phyloP scores from a whole-genome alignment of 2,888 invertebrate species.

The Coleophora deauratella region DNA sequence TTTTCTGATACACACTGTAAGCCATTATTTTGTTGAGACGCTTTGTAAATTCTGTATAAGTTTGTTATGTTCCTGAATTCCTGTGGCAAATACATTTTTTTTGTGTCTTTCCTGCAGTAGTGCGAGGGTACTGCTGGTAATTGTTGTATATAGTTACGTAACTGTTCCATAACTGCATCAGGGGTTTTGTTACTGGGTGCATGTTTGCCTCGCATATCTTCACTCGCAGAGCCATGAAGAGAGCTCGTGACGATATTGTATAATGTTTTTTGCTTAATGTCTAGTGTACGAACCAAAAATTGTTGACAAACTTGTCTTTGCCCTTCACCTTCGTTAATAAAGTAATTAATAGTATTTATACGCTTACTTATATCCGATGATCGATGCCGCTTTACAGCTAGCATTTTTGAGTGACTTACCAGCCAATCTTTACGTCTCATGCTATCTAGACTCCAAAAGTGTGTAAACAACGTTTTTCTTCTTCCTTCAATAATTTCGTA shows the following conservation, averaged over 20 bases:
- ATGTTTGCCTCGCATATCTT: conserved; percentile 9
- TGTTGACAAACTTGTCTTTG: conserved; percentile 12
- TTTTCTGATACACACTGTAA: neutral
- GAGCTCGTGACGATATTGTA: conserved; percentile 8
- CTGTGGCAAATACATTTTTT: conserved; percentile 8
- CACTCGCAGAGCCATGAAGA: conserved; percentile 6
- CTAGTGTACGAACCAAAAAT: conserved; percentile 11
- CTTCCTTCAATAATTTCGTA: conserved; percentile 6
- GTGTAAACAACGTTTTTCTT: conserved; percentile 8
- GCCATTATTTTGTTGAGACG: neutral
- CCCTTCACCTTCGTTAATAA: conserved; percentile 14
- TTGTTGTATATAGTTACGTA: conserved; percentile 5
- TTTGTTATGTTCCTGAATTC: conserved; percentile 4
- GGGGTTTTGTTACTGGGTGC: conserved; percentile 11
- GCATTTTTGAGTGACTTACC: conserved; percentile 2
- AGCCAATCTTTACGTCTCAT: conserved; percentile 14
- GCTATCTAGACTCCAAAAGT: conserved; percentile 9
- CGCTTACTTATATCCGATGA: conserved; percentile 3
- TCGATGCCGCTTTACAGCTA: conserved; percentile 6
- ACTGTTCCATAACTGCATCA: conserved; percentile 2
- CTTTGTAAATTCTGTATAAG: conserved; percentile 6
- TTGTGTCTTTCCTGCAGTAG: conserved; percentile 14
- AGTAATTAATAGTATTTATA: conserved; percentile 8
- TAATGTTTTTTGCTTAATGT: conserved; percentile 11
- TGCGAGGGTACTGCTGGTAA: conserved; percentile 14